phyloP scores from a whole-genome alignment of 2,113 vertebrate genomes.

The Ifrita kowaldi region DNA sequence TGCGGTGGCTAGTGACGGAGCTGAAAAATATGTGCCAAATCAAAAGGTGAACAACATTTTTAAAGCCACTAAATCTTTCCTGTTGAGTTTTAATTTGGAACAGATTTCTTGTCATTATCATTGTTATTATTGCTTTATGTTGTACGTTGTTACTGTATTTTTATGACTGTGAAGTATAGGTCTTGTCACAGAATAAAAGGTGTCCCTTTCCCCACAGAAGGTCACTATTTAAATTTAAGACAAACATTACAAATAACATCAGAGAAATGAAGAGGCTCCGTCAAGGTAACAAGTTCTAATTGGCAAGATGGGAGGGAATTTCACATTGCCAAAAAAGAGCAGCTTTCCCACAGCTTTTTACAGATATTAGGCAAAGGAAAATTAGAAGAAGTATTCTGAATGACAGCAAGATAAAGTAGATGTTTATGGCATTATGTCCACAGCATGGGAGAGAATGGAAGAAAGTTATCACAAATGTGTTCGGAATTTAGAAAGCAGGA shows the following conservation, averaged over 20 bases:
- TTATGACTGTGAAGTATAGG: neutral
- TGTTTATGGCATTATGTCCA: neutral
- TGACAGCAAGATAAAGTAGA: neutral
- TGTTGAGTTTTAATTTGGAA: neutral
- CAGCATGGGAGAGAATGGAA: neutral
- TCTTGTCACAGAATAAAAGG: neutral
- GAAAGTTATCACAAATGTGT: neutral
- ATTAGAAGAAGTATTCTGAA: neutral
- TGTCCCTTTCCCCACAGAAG: neutral
- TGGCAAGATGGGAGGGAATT: neutral
- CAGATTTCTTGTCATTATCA: neutral
- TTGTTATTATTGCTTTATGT: neutral
- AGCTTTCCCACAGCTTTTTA: neutral
- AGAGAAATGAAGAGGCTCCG: neutral
- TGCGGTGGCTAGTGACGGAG: neutral
- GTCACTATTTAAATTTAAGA: neutral
- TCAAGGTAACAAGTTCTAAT: neutral
- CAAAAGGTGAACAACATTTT: neutral
- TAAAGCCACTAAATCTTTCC: neutral
- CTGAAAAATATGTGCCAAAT: neutral
- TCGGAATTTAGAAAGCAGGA: neutral
- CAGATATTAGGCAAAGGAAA: neutral
- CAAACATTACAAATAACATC: neutral
- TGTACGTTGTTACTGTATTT: neutral
- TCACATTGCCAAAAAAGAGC: neutral